phyloP scores from a whole-genome alignment of 1,140 invertebrate species.

The Drosophila novamexicana region DNA sequence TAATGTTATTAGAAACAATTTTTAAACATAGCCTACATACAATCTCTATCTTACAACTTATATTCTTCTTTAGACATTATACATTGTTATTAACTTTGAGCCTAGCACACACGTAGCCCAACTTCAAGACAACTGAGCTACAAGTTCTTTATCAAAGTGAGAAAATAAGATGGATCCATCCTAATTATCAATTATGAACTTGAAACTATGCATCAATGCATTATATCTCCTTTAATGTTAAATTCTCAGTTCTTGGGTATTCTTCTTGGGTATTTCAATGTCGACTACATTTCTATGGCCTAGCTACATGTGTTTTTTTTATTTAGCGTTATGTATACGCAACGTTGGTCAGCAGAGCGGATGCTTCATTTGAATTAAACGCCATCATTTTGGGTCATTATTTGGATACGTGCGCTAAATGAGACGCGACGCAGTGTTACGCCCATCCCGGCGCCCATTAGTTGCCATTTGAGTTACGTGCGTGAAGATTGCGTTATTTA shows the following conservation, averaged over 20 bases:
- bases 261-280: background rate
- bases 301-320: slow-evolving; percentile 23
- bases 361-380: slow-evolving; percentile 64
- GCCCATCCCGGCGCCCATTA: slow-evolving; percentile 35
- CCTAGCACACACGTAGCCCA: too few species aligned
- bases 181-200: too few species aligned
- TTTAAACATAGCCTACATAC: too few species aligned
- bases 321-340: slow-evolving; percentile 48
- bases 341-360: slow-evolving; percentile 56
- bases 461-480: slow-evolving; percentile 77
- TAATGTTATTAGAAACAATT: too few species aligned
- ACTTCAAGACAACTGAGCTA: too few species aligned
- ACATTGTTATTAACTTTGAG: background rate
- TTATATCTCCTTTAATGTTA: too few species aligned
- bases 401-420: slow-evolving; percentile 81
- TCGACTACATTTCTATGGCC: background rate
- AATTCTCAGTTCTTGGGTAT: too few species aligned
- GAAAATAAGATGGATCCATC: too few species aligned
- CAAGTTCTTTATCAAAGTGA: too few species aligned
- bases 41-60: background rate
- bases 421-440: slow-evolving; percentile 65
- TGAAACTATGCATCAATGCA: too few species aligned
- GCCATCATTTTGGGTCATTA: slow-evolving; percentile 81
- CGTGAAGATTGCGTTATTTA: slow-evolving; percentile 81
- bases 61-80: background rate